Conservation (phyloP, 2,888 invertebrate species). For the Trichogramma evanescens region DNA sequence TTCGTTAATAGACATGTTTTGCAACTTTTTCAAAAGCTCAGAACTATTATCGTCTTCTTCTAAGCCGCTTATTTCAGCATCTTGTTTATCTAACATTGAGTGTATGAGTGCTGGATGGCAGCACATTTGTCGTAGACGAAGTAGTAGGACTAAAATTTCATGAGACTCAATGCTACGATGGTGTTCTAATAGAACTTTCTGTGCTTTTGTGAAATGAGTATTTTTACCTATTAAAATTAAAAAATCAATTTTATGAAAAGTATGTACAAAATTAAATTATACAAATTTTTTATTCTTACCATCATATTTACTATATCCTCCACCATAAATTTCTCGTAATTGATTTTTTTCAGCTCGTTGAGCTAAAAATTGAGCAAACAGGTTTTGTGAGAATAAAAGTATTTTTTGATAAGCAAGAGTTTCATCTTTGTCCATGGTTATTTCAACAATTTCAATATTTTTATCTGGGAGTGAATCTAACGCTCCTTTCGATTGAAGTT, state of each 20-base stretch:
- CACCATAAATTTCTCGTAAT: slow-evolving; percentile 27
- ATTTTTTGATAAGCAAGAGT: slow-evolving; percentile 72
- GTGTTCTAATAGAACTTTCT: slow-evolving; percentile 35
- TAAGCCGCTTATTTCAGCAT: slow-evolving; percentile 44
- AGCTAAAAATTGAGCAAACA: slow-evolving; percentile 70
- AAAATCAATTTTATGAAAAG: neutral
- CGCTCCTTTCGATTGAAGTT: slow-evolving; percentile 61
- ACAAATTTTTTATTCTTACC: neutral
- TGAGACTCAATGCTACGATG: slow-evolving; percentile 49
- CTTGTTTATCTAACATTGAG: slow-evolving; percentile 51
- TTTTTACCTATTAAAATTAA: slow-evolving; percentile 21
- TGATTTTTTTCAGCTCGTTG: slow-evolving; percentile 65
- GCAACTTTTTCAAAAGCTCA: slow-evolving; percentile 24
- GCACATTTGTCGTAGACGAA: slow-evolving; percentile 82
- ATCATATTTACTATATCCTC: slow-evolving; percentile 24
- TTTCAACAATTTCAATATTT: slow-evolving; percentile 51
- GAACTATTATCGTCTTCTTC: slow-evolving; percentile 23
- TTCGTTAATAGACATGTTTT: slow-evolving; percentile 27
- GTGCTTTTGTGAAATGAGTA: slow-evolving; percentile 41
- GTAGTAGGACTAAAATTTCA: slow-evolving; percentile 70
- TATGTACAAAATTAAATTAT: neutral
- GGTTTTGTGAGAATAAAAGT: slow-evolving; percentile 63
- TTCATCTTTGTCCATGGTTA: slow-evolving; percentile 63
- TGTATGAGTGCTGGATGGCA: slow-evolving; percentile 81
- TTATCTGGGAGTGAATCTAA: slow-evolving; percentile 60